These are phyloP conservation scores for Trichechus manatus DNA, from an alignment of 2,113 vertebrate genomes.

Conservation along the genomic window DNA sequence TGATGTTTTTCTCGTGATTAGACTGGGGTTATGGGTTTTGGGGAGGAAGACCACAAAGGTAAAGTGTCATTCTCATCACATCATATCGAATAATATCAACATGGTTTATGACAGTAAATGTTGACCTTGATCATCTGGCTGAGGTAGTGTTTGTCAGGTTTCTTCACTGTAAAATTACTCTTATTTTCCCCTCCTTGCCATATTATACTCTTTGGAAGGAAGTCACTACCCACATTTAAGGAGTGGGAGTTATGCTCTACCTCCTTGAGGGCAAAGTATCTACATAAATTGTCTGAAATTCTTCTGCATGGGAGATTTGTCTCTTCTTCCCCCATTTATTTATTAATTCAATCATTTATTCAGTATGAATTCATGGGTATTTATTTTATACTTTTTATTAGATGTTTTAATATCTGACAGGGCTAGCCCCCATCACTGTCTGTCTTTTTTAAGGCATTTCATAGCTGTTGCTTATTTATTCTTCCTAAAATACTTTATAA, in stretches of 20 bases:
- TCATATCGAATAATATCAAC: neutral
- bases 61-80: constrained; percentile 14
- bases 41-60: constrained; percentile 2
- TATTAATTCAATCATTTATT: constrained; percentile 9
- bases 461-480: neutral
- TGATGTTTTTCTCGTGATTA: neutral
- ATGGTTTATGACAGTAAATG: neutral
- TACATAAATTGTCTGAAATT: constrained; percentile 25
- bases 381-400: constrained; percentile 20
- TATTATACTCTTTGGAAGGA: neutral
- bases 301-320: neutral
- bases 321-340: neutral
- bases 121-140: neutral
- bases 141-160: neutral
- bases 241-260: neutral
- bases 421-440: neutral
- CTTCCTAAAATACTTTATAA: constrained; percentile 12
- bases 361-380: neutral
- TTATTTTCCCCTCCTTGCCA: neutral
- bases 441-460: constrained; percentile 18
- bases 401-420: neutral
- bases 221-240: neutral
- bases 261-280: neutral
- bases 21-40: neutral
- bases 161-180: neutral